Conservation (phyloP, 2,888 invertebrate genomes). For the Sussaba pulchella region DNA sequence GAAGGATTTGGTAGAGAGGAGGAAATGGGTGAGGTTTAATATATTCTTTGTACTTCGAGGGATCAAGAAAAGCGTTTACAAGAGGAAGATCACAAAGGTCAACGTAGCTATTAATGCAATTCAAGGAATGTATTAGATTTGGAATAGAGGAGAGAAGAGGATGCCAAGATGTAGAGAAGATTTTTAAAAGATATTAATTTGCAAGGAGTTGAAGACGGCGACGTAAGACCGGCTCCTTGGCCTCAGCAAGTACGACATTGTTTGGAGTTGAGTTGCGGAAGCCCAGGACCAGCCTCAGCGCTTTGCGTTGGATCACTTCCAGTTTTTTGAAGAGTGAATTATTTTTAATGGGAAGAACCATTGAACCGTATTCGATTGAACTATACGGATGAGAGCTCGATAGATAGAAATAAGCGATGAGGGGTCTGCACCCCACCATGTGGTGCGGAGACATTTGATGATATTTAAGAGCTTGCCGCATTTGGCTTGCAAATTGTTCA, state of each 20-base stretch:
- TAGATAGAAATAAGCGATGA: no score
- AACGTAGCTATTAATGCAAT: neutral
- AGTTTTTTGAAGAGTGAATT: neutral
- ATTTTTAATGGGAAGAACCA: neutral
- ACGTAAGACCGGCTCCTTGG: neutral
- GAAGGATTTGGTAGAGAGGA: neutral
- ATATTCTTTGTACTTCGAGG: neutral
- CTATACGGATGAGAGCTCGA: slow-evolving; percentile 18
- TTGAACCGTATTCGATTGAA: slow-evolving; percentile 31
- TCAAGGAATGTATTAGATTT: neutral
- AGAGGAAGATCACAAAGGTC: neutral
- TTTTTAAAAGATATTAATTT: neutral
- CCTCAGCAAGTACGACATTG: neutral
- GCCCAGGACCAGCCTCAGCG: no score
- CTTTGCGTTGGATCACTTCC: no score
- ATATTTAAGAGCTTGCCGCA: neutral
- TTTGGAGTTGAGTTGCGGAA: neutral
- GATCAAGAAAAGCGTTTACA: slow-evolving; percentile 2
- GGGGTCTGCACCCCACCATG: slow-evolving; percentile 1
- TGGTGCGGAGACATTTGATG: neutral
- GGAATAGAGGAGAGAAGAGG: neutral
- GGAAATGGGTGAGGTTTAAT: neutral
- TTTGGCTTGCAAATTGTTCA: neutral
- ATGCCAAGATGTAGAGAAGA: neutral
- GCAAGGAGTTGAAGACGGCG: neutral